Base-by-base conservation (phyloP, 2,888 invertebrate species). In the Electrophaes corylata region DNA sequence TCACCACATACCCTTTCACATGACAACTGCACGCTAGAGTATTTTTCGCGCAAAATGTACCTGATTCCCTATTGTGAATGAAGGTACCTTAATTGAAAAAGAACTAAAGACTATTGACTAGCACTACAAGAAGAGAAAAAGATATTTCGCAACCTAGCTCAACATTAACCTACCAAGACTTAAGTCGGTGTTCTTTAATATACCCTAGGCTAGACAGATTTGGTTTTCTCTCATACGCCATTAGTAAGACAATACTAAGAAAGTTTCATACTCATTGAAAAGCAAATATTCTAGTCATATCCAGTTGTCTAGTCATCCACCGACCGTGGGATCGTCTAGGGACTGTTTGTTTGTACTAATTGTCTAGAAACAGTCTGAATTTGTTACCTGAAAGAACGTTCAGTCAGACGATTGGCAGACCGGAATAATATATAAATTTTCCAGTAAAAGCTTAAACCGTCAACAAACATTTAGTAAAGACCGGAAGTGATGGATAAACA, bases 401-500 rank as follows among this genome's bases (percentile, higher is more conserved):
- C 26, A 8, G 5, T 37, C 29, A 53, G 53, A 40, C 39, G 20
- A 31, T 14, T 31, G 39, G 31, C 26, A 53, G 53, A 81, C 81
- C 78, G 73, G 37, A 20, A 39, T 49, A 26, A 50, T 23, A 45
- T 40, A 33, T 10, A 29, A 33, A 43, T 40, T 40, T 57, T 51
- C 51, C 52, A 44, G 14, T 31, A 51, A 57, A 40, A 49, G 6
- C 26, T 54, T 33, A 33, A 16, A 46, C 40, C 33, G 33, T 46
- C 40, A 41, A 45, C 35, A 50, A 55, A 55, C 51, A 55, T 54
- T 55, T 37, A 58, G 35, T 19, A 50, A 59, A 70, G 69, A 62
- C 64, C 81, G 84, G 84, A 83, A 80, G 72, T 73, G 71, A 62
- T 65, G 67, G 62, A 76, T 84, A 86, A 86, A 88, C 79, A 85